A percentile compares a stretch with the other conserved stretches of the same genome.
These are phyloP conservation scores for Cyrtonyx montezumae DNA, from an alignment of 2,113 vertebrate genomes.

Conservation along the genomic window DNA sequence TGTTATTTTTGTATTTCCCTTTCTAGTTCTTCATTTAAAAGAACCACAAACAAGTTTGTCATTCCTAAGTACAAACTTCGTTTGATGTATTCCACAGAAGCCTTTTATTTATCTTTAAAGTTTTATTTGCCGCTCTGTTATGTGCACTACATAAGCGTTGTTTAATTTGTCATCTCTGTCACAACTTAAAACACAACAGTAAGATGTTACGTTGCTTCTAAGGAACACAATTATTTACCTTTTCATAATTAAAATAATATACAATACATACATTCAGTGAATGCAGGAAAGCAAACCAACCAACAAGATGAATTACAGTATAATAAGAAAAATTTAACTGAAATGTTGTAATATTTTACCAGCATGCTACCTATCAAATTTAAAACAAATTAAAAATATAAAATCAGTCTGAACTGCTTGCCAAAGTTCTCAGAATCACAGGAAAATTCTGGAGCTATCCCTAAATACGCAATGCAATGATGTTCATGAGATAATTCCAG, in stretches of 20 bases:
- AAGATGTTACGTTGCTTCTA: background rate
- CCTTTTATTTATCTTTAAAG: constrained; percentile 36
- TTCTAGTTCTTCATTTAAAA: constrained; percentile 33
- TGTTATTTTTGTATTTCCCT: background rate
- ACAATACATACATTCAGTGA: background rate
- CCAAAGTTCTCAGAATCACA: background rate
- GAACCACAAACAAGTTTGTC: background rate
- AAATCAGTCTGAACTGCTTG: background rate
- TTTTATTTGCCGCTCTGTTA: constrained; percentile 10
- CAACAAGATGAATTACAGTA: background rate
- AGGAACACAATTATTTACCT: background rate
- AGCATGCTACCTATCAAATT: background rate
- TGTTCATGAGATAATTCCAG: background rate
- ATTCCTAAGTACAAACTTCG: constrained; percentile 10
- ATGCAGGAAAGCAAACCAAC: background rate
- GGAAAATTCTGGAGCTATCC: background rate
- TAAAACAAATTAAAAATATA: background rate
- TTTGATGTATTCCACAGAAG: constrained; percentile 12
- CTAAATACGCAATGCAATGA: background rate
- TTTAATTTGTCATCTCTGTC: background rate
- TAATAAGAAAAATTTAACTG: background rate
- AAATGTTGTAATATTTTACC: background rate
- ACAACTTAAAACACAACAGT: background rate
- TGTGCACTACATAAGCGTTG: background rate
- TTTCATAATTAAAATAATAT: background rate